Evolutionary conservation across 2,113 vertebrate genomes (phyloP).

Genomic region (Calyptommatus sinebrachiatus): DNA sequence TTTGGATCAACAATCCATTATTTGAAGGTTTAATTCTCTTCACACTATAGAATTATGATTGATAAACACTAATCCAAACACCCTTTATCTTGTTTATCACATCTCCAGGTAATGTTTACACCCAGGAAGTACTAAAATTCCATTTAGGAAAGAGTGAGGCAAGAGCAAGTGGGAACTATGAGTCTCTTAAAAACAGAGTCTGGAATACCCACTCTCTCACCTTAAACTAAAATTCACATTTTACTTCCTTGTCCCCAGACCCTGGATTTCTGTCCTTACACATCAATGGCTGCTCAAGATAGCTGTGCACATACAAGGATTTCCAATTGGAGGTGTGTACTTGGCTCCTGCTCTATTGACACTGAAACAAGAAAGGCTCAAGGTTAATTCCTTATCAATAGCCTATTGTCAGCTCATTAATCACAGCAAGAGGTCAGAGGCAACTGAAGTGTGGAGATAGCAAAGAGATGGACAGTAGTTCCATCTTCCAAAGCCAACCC

Average conservation of each 20-base stretch:
- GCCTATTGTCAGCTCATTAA: conserved; percentile 78
- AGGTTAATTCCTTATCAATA: conserved; percentile 85
- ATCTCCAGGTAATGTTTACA: background rate
- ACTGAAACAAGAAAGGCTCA: conserved; percentile 71
- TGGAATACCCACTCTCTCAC: background rate
- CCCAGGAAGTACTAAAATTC: background rate
- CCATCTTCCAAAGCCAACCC: background rate
- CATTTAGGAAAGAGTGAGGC: background rate
- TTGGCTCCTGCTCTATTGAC: conserved; percentile 72
- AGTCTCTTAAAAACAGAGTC: background rate
- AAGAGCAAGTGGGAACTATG: no score
- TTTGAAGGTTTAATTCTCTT: background rate
- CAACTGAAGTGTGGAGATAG: conserved; percentile 48
- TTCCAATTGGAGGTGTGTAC: conserved; percentile 62
- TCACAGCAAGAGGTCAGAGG: conserved; percentile 65
- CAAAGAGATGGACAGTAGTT: conserved; percentile 2
- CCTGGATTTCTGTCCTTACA: background rate
- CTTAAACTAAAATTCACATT: background rate
- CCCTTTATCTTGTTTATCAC: background rate
- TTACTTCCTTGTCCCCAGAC: background rate
- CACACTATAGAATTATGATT: background rate
- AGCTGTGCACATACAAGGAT: conserved; percentile 52
- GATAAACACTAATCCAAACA: no score
- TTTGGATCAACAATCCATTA: background rate
- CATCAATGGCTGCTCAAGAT: conserved; percentile 19